A percentile compares a stretch with the other conserved stretches of the same genome.
These are phyloP conservation scores for Numenius arquata DNA, from an alignment of 2,113 vertebrate species.

Conservation along the genomic window DNA sequence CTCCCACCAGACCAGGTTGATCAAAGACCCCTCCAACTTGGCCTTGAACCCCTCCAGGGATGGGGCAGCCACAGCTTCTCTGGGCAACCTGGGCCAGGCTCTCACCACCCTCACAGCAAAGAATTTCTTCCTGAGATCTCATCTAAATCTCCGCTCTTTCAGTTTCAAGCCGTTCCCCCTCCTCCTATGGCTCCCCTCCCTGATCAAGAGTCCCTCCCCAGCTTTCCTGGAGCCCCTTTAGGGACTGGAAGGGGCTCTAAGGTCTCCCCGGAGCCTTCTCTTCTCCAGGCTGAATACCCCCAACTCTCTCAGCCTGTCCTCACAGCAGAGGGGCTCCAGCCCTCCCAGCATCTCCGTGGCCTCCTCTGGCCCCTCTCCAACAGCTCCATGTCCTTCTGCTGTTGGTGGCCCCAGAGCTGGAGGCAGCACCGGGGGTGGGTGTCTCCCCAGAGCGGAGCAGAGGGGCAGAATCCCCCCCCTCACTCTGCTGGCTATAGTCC, in stretches of 20 bases:
- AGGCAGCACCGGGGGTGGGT: not conserved
- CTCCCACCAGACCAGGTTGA: not conserved
- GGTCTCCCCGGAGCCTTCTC: not conserved
- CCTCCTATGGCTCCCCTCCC: rapidly evolving
- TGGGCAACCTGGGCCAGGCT: not conserved
- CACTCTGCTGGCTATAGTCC: not conserved
- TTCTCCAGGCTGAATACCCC: not conserved
- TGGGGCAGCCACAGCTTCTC: not conserved
- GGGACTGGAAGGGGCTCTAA: not conserved
- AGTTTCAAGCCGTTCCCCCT: not conserved
- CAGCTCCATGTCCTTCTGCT: not conserved
- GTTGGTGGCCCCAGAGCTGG: not conserved
- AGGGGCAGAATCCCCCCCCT: not conserved
- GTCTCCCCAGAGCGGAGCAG: not conserved
- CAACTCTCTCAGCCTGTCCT: not conserved
- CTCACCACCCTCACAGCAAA: not conserved
- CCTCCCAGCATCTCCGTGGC: not conserved
- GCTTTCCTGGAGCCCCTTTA: not conserved
- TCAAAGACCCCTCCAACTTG: not conserved
- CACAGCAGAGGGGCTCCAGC: not conserved
- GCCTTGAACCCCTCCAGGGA: not conserved
- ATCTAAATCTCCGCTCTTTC: not conserved
- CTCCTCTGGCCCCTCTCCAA: not conserved
- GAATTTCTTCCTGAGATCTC: not conserved
- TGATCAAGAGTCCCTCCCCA: not conserved